Percentiles rank a stretch among this genome's conserved stretches.
Evolutionary conservation across 2,797 vertebrate species (phyloP).

Genomic region (Pseudotriccus pelzelni): DNA sequence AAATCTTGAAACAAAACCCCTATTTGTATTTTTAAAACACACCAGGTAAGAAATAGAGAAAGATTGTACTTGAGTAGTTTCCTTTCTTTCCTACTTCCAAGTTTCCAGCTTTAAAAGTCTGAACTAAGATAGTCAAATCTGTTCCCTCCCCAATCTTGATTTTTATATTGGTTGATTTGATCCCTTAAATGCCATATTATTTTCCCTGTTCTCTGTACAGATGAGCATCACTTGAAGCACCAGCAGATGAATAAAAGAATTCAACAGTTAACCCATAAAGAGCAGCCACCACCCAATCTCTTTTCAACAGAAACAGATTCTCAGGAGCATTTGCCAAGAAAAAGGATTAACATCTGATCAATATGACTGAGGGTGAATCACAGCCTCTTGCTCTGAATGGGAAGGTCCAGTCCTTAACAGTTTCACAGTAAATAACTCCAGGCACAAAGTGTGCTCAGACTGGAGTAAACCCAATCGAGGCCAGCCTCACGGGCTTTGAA

Average conservation of each 20-base stretch:
- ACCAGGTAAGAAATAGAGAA: background rate
- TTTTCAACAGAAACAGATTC: background rate
- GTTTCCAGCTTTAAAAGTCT: background rate
- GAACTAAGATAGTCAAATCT: background rate
- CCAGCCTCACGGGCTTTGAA: background rate
- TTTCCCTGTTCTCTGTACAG: background rate
- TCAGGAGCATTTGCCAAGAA: background rate
- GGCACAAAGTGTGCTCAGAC: background rate
- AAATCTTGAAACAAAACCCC: background rate
- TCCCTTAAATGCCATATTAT: background rate
- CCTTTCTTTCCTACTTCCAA: background rate
- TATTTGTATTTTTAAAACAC: background rate
- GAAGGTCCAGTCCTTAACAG: background rate
- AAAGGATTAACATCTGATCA: background rate
- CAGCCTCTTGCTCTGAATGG: background rate
- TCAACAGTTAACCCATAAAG: background rate
- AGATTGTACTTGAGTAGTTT: background rate
- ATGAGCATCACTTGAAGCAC: background rate
- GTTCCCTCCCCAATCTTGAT: background rate
- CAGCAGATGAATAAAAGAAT: background rate
- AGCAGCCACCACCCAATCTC: background rate
- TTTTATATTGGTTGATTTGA: background rate
- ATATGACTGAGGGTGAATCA: background rate
- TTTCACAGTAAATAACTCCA: background rate
- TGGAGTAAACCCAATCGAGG: background rate